Percentiles rank a stretch among this genome's conserved stretches.
Conservation (phyloP, 2,797 vertebrate genomes). For the Urosaurus nigricauda region DNA sequence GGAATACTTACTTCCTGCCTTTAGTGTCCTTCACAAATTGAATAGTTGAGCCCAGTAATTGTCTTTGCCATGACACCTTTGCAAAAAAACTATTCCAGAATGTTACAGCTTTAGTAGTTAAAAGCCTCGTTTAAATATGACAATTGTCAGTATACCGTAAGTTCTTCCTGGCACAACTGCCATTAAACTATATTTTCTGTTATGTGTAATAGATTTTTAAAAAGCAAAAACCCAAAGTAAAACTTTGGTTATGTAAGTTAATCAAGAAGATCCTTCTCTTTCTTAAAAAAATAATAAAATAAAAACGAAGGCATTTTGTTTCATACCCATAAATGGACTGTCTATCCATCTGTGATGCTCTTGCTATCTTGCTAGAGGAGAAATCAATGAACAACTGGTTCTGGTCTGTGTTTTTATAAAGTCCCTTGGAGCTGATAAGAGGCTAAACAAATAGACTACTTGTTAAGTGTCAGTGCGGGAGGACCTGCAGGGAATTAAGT, state of each 20-base stretch:
- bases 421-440: constrained; percentile 39
- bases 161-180: neutral
- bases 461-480: constrained; percentile 42
- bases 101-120: neutral
- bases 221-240: neutral
- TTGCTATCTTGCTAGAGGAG: constrained; percentile 49
- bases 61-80: neutral
- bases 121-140: neutral
- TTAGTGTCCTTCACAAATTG: neutral
- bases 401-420: constrained; percentile 58
- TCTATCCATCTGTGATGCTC: constrained; percentile 54
- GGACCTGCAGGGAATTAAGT: constrained; percentile 41
- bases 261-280: neutral
- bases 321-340: constrained; percentile 46
- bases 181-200: neutral
- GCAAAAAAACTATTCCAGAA: neutral
- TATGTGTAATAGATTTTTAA: neutral
- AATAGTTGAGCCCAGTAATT: neutral
- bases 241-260: neutral
- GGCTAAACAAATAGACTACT: constrained; percentile 23
- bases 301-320: constrained; percentile 25
- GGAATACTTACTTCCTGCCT: neutral
- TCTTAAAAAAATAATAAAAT: constrained; percentile 1
- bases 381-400: constrained; percentile 57
- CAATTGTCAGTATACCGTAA: neutral